A percentile compares a stretch with the other conserved stretches of the same genome.
These are phyloP conservation scores for Danio jaintianensis DNA, from an alignment of 2,797 vertebrate genomes.

Conservation along the genomic window DNA sequence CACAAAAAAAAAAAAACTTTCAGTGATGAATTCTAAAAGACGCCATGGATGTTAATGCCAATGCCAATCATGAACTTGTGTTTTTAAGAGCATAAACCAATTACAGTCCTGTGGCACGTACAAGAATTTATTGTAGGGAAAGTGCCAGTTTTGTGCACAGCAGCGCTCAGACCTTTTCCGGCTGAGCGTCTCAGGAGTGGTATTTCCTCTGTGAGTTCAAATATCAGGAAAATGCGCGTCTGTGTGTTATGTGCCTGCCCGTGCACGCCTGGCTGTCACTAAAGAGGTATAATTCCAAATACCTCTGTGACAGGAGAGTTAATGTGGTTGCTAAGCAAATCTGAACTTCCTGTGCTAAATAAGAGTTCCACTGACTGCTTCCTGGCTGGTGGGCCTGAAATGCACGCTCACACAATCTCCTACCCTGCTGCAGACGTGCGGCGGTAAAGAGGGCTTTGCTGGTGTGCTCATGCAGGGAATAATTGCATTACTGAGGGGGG, in stretches of 20 bases:
- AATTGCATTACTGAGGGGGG: conserved; percentile 47
- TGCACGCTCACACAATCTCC: conserved; percentile 30
- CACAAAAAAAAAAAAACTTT: not conserved
- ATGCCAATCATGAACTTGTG: not conserved
- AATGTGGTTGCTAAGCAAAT: conserved; percentile 81
- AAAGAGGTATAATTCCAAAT: conserved; percentile 70
- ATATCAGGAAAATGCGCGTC: conserved; percentile 40
- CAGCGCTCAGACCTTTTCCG: conserved; percentile 26
- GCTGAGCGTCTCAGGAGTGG: conserved; percentile 19
- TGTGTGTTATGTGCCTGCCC: conserved; percentile 49
- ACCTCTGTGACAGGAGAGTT: conserved; percentile 73
- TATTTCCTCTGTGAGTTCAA: conserved; percentile 41
- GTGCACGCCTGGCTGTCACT: conserved; percentile 19
- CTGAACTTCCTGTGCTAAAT: conserved; percentile 73
- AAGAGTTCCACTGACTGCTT: conserved; percentile 67
- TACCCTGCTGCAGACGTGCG: conserved; percentile 31
- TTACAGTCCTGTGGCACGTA: conserved; percentile 3
- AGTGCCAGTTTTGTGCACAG: conserved; percentile 13
- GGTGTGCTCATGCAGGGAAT: conserved; percentile 40
- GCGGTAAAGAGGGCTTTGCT: conserved; percentile 26
- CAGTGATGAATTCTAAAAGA: not conserved
- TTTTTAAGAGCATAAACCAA: conserved; percentile 6
- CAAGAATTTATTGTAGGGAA: conserved; percentile 17
- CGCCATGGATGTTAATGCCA: too few relatives aligned
- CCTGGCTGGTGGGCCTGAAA: conserved; percentile 68